A percentile compares a stretch with the other conserved stretches of the same genome.
These are phyloP conservation scores for Drosophila conformis DNA, from an alignment of 2,888 invertebrate species.

Conservation along the genomic window DNA sequence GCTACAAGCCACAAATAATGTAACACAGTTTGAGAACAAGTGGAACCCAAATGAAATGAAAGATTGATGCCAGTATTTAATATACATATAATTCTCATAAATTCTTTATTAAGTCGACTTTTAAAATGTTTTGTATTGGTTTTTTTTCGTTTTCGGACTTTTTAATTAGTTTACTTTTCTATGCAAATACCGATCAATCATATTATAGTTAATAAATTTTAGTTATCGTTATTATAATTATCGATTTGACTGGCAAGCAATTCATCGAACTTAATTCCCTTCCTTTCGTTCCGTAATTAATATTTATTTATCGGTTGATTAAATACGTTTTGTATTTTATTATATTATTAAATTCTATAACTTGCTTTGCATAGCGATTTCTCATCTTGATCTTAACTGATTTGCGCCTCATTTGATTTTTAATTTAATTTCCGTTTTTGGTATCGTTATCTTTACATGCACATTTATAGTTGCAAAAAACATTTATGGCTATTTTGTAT, in stretches of 20 bases:
- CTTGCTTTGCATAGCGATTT: slow-evolving; percentile 69
- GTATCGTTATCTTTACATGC: slow-evolving; percentile 67
- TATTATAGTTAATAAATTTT: slow-evolving; percentile 65
- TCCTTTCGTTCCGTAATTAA: slow-evolving; percentile 41
- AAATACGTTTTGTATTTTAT: slow-evolving; percentile 61
- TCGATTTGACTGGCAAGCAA: slow-evolving; percentile 34
- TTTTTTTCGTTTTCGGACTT: slow-evolving; percentile 47
- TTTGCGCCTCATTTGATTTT: slow-evolving; percentile 24
- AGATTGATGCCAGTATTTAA: slow-evolving; percentile 34
- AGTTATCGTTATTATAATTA: slow-evolving; percentile 54
- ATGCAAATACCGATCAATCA: slow-evolving; percentile 72
- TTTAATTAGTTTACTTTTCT: slow-evolving; percentile 74
- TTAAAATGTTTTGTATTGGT: slow-evolving; percentile 73
- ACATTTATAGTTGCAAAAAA: slow-evolving; percentile 78
- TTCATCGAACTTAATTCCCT: slow-evolving; percentile 41
- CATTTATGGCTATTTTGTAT: slow-evolving; percentile 72
- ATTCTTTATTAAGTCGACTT: slow-evolving; percentile 83
- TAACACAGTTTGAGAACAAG: slow-evolving; percentile 4
- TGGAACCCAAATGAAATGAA: not conserved
- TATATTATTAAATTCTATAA: slow-evolving; percentile 78
- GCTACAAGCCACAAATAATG: too few relatives aligned
- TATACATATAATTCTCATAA: slow-evolving; percentile 82
- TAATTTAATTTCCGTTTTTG: slow-evolving; percentile 38
- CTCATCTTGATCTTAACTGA: slow-evolving; percentile 48
- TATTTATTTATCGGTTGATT: slow-evolving; percentile 65